Conservation (phyloP, 2,888 invertebrate species). For the Aphelenchoides bicaudatus region DNA sequence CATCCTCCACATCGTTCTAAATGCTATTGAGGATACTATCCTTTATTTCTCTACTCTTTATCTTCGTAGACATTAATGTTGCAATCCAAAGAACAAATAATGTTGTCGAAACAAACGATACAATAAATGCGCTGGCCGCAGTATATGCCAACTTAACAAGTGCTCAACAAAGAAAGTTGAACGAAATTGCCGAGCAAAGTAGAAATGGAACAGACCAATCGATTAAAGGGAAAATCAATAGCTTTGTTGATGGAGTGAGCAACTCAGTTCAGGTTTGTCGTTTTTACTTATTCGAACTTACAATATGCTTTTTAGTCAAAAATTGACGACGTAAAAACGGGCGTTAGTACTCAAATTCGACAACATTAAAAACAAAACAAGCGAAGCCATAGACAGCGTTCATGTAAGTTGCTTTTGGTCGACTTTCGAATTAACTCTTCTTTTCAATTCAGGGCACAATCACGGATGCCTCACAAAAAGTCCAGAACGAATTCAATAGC, state of each 20-base stretch:
- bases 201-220: not conserved
- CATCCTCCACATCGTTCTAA: no score
- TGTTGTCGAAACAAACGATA: no score
- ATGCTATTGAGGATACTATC: no score
- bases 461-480: slow-evolving; percentile 2
- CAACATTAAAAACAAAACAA: not conserved
- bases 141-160: slow-evolving; percentile 3
- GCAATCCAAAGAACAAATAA: no score
- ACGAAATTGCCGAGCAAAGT: slow-evolving; percentile 7
- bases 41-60: no score
- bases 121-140: no score
- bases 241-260: slow-evolving; percentile 3
- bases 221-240: not conserved
- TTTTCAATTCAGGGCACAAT: not conserved
- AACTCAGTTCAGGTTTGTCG: not conserved
- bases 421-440: not conserved
- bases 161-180: not conserved
- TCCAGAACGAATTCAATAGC: not conserved
- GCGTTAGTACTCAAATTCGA: not conserved
- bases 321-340: not conserved
- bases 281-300: not conserved
- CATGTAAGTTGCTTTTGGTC: not conserved
- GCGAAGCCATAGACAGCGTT: not conserved
- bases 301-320: no score
- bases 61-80: no score